These are phyloP conservation scores for Poecilia gillii DNA, from an alignment of 2,797 vertebrate species.

Conservation along the genomic window DNA sequence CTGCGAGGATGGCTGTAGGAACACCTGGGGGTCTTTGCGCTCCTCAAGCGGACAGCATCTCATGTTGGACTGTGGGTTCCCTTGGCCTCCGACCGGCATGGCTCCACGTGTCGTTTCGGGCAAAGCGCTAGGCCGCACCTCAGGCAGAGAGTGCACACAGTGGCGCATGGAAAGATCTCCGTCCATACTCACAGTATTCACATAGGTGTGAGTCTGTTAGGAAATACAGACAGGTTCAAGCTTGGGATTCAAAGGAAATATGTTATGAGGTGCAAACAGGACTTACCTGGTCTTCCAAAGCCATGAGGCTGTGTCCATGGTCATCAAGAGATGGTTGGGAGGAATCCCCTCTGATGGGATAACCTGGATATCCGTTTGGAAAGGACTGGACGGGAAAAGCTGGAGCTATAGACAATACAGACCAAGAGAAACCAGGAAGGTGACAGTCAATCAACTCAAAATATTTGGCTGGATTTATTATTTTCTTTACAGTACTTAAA, in stretches of 20 bases:
- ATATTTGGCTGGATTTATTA: background rate
- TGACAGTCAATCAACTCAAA: background rate
- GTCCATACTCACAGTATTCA: constrained; percentile 92
- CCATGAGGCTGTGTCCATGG: constrained; percentile 90
- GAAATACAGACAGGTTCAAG: constrained; percentile 10
- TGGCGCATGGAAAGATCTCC: constrained; percentile 90
- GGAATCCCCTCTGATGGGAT: constrained; percentile 87
- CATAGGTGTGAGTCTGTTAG: constrained; percentile 94
- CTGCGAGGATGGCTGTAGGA: constrained; percentile 88
- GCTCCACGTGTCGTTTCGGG: constrained; percentile 79
- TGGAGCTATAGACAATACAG: constrained; percentile 80
- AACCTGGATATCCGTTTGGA: constrained; percentile 94
- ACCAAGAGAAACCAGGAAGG: background rate
- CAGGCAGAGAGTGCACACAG: constrained; percentile 92
- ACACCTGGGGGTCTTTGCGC: constrained; percentile 90
- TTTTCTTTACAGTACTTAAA: background rate
- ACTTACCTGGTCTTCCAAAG: constrained; percentile 92
- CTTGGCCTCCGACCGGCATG: constrained; percentile 72
- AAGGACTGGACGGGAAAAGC: constrained; percentile 90
- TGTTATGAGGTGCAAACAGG: background rate
- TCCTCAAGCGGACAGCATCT: constrained; percentile 87
- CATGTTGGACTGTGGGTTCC: constrained; percentile 77
- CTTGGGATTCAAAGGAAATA: background rate
- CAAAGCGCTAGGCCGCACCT: constrained; percentile 85
- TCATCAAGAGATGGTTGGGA: constrained; percentile 92